These are phyloP conservation scores for Peromyscus eremicus DNA, from an alignment of 2,797 vertebrate genomes.

Conservation along the genomic window DNA sequence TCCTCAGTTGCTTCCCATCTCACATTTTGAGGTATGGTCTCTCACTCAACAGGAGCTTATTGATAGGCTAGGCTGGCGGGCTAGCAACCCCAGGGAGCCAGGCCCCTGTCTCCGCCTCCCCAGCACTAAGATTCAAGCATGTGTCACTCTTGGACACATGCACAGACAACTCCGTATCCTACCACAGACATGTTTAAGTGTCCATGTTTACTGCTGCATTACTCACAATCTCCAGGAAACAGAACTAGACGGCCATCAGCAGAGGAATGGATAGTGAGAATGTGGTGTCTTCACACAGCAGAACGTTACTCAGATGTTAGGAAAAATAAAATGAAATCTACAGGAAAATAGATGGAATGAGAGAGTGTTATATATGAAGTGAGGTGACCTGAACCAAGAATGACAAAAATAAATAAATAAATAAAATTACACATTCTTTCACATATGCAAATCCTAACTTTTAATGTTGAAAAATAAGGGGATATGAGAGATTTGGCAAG, in stretches of 20 bases:
- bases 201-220: not conserved
- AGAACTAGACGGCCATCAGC: not conserved
- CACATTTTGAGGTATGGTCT: not conserved
- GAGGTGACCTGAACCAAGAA: not conserved
- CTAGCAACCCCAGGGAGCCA: not conserved
- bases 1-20: not conserved
- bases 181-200: not conserved
- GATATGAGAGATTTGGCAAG: not conserved
- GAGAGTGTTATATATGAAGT: not conserved
- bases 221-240: not conserved
- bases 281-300: not conserved
- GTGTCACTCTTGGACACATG: not conserved
- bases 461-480: not conserved
- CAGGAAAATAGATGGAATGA: not conserved
- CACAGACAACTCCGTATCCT: not conserved
- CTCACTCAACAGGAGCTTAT: not conserved
- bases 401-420: not conserved
- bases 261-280: not conserved
- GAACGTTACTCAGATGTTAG: not conserved
- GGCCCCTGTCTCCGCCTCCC: not conserved
- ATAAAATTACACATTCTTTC: not conserved
- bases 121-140: not conserved
- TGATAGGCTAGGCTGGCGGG: not conserved
- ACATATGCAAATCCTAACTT: not conserved
- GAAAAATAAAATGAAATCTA: not conserved